Evolutionary conservation across 2,113 vertebrate species (phyloP).

Genomic region (Perca schrenkii): DNA sequence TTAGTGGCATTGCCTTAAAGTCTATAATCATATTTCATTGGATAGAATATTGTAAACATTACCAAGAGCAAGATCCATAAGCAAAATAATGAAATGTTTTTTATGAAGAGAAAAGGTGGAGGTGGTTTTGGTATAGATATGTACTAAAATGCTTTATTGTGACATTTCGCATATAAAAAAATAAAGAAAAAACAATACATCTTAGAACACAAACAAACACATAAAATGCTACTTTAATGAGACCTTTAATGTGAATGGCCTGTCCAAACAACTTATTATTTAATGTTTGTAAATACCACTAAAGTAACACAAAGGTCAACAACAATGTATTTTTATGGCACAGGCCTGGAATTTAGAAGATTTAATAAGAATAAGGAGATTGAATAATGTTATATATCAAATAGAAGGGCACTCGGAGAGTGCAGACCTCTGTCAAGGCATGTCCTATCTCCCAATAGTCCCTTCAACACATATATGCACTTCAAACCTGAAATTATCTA

Average conservation of each 20-base stretch:
- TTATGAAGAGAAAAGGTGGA: not conserved
- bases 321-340: constrained; percentile 1
- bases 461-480: too few species aligned
- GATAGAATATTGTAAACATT: not conserved
- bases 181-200: not conserved
- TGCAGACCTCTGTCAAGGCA: too few species aligned
- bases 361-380: not conserved
- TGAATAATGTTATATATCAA: not conserved
- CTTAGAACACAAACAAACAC: not conserved
- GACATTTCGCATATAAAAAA: not conserved
- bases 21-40: not conserved
- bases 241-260: not conserved
- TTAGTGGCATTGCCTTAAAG: not conserved
- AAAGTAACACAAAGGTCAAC: constrained; percentile 26
- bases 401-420: too few species aligned
- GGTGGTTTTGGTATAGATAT: not conserved
- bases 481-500: too few species aligned
- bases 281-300: constrained; percentile 2
- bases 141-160: not conserved
- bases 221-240: constrained; percentile 1
- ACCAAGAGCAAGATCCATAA: not conserved
- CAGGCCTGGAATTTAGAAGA: not conserved
- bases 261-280: not conserved
- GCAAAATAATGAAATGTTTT: not conserved
- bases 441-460: too few species aligned